Evolutionary conservation across 2,888 invertebrate genomes (phyloP).

Genomic region (Melitaea athalia): DNA sequence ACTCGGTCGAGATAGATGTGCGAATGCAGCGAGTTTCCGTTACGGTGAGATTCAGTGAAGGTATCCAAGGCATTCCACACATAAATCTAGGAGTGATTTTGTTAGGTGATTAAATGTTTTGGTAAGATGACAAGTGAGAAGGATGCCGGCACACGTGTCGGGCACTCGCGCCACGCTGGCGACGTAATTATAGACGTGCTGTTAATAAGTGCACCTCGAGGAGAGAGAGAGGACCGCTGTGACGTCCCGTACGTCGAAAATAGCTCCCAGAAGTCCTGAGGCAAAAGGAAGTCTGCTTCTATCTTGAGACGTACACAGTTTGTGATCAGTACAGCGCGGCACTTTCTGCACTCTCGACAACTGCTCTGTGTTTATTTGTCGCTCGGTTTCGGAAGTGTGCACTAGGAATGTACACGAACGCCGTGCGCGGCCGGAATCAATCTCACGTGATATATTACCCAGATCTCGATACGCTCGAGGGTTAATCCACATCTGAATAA

Average conservation of each 20-base stretch:
- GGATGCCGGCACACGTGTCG: not conserved
- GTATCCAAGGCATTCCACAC: not conserved
- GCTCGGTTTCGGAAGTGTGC: not conserved
- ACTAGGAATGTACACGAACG: not conserved
- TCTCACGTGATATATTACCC: slow-evolving; percentile 9
- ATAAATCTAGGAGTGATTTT: slow-evolving; percentile 15
- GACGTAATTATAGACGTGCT: slow-evolving; percentile 23
- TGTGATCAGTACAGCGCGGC: slow-evolving; percentile 7
- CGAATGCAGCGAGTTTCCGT: not conserved
- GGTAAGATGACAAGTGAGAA: slow-evolving; percentile 12
- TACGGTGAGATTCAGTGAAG: not conserved
- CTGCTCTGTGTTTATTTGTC: not conserved
- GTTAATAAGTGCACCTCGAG: slow-evolving; percentile 13
- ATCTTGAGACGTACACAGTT: slow-evolving; percentile 10
- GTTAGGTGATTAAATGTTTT: not conserved
- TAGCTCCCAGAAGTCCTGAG: slow-evolving; percentile 24
- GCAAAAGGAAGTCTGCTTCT: slow-evolving; percentile 25
- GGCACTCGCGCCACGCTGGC: slow-evolving; percentile 14
- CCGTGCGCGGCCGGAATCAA: not conserved
- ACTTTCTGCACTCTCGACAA: not conserved
- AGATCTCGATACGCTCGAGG: slow-evolving; percentile 13
- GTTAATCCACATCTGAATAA: slow-evolving; percentile 21
- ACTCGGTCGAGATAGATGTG: not conserved
- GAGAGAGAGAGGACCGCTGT: slow-evolving; percentile 7
- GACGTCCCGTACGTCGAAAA: slow-evolving; percentile 14